Base-by-base conservation (phyloP, 2,113 vertebrate species). In the Lepus timidus region DNA sequence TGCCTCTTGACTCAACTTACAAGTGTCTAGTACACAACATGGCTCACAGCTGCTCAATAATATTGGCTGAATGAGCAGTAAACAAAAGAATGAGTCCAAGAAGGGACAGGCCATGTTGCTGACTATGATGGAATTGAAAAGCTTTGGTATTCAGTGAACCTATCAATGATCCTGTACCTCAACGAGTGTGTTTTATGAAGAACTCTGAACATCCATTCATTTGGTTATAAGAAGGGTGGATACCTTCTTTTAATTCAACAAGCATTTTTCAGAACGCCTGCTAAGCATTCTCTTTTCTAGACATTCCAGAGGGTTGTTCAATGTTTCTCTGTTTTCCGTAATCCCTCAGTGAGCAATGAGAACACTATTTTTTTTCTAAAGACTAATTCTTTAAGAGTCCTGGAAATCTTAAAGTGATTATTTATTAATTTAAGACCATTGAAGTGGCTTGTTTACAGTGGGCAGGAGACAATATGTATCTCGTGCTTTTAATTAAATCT, bases 331-430 rank as follows among this genome's bases (percentile, higher is more conserved):
- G 3, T 88, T 85, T 67, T 36, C 31, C 4, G 3, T 52, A 23
- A 14, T 89, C 19, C 12, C n/a, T 68, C 13, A 36, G 6, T 44
- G 62, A 80, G 23, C 10, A 39, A 4, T 33, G 14, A 9, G 27
- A 7, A 62, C 4, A 2, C 52, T 75, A 31, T 29, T 62, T 85
- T 51, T 36, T 83, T 39, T 68, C 29, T 88, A 83, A 90, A 90
- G 17, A 39, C n/a, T 33, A 80, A 64, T 36, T 84, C 29, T 90
- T 36, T 85, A 90, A 79, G 65, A 49, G 2, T 52, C 9, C 22
- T 76, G n/a, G 29, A 92, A 51, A 90, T 91, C 3, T 85, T 92
- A 19, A 68, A 49, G 9, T 95, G 64, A 71, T 82, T 85, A 79
- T 71, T 85, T 90, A 49, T 16, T 58, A 58, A 58, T n/a, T 19